These are phyloP conservation scores for Ophioninae sp. DNA, from an alignment of 2,888 invertebrate species.

Conservation along the genomic window DNA sequence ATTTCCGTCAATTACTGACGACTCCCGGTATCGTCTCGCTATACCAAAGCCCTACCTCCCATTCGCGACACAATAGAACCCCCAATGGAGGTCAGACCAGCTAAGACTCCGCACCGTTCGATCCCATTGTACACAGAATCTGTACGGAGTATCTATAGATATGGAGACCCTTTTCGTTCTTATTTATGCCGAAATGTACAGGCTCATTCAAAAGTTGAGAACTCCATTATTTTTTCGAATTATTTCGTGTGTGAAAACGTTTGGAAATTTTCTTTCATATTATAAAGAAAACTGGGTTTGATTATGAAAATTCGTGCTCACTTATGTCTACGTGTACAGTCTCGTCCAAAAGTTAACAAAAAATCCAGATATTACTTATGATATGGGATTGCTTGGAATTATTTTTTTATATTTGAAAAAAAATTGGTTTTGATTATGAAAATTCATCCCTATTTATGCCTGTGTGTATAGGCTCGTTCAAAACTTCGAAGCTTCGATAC, in stretches of 20 bases:
- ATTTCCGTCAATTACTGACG: conserved; percentile 77
- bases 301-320: too few relatives aligned
- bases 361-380: too few relatives aligned
- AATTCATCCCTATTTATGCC: too few relatives aligned
- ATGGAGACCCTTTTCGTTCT: neutral
- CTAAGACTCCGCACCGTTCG: conserved; percentile 38
- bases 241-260: conserved; percentile 37
- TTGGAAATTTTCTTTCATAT: too few relatives aligned
- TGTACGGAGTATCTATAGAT: neutral
- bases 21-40: conserved; percentile 67
- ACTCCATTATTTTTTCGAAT: neutral
- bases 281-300: too few relatives aligned
- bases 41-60: conserved; percentile 50
- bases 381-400: too few relatives aligned
- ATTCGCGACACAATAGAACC: conserved; percentile 70
- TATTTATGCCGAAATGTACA: neutral
- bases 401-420: too few relatives aligned
- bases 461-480: too few relatives aligned
- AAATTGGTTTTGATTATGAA: too few relatives aligned
- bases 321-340: too few relatives aligned
- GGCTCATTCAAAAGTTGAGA: neutral
- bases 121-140: conserved; percentile 18
- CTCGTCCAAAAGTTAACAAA: too few relatives aligned
- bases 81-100: conserved; percentile 65
- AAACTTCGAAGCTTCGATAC: too few relatives aligned